Evolutionary conservation across 2,113 vertebrate species (phyloP), one percentile per base, ranked within the genome.

Genomic region (Pseudorasbora parva): DNA sequence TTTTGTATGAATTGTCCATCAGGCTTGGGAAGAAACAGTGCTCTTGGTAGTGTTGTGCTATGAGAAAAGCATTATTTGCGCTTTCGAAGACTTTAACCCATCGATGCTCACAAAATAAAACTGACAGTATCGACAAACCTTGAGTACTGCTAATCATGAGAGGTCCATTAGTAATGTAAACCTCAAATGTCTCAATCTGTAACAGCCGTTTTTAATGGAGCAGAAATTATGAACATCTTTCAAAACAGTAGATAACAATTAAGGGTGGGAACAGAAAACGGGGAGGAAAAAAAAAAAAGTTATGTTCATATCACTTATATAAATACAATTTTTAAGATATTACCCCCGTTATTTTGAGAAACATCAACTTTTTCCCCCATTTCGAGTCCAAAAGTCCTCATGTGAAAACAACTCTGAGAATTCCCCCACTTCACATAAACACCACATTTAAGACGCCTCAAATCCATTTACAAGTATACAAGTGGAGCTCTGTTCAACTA

Each of bases 391-490:
- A n/a, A 71, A 72, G 37, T 59, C 64, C 62, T 66, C 73, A 27
- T 2, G 23, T 78, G 21, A 73, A 56, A 84, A 62, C 62, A 84
- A 71, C 37, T 45, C 45, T 4, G n/a, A 80, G 51, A 62, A 78
- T 19, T 23, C 66, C 41, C 49, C 60, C 75, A 83, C 68, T 77
- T 81, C 62, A 84, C 78, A 84, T 81, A 41, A 84, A 87, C 78
- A 69, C 41, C 82, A 81, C 82, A 78, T 81, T 81, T 84, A 81
- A 62, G 71, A 84, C 47, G 74, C 78, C 71, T 81, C 77, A 81
- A 59, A 86, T 74, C 82, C 76, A 83, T 84, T 83, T 86, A 84
- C 62, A 43, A 84, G 72, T 77, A 82, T 75, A 87, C 82, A 87
- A 82, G 78, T 74, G 68, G 54, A 81, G 27, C 47, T 87, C 33